Conservation (phyloP, 2,888 invertebrate species). For the Sturmia bella region DNA sequence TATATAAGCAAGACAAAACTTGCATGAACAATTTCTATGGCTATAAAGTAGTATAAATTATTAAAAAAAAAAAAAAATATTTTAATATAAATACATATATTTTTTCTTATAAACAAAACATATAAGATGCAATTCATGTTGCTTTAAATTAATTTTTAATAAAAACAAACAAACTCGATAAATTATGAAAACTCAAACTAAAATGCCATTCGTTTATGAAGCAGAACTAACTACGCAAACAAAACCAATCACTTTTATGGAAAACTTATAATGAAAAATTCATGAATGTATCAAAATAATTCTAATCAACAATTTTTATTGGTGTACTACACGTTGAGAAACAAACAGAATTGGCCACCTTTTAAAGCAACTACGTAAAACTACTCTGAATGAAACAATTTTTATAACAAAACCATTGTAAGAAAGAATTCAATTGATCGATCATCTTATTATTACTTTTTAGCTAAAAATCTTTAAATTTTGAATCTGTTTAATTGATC, state of each 20-base stretch:
- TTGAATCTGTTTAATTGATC: neutral
- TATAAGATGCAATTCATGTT: slow-evolving; percentile 16
- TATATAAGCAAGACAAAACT: slow-evolving; percentile 74
- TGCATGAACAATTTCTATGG: slow-evolving; percentile 48
- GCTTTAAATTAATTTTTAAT: slow-evolving; percentile 35
- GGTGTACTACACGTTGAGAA: slow-evolving; percentile 42
- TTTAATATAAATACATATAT: slow-evolving; percentile 12
- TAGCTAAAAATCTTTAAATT: no score
- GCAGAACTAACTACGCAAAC: slow-evolving; percentile 8
- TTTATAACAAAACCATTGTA: no score
- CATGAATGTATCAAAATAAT: slow-evolving; percentile 48
- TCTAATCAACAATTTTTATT: slow-evolving; percentile 51
- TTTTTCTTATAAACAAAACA: slow-evolving; percentile 38
- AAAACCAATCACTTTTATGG: neutral
- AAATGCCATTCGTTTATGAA: slow-evolving; percentile 38
- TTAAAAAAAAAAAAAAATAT: slow-evolving; percentile 36
- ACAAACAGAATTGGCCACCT: slow-evolving; percentile 14
- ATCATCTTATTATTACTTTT: no score
- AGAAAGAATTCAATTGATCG: no score
- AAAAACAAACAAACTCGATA: slow-evolving; percentile 12
- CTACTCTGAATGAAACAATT: no score
- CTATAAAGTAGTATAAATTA: slow-evolving; percentile 54
- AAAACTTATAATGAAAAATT: slow-evolving; percentile 19
- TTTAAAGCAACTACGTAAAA: no score
- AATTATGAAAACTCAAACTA: slow-evolving; percentile 43